These are phyloP conservation scores for Zootoca vivipara DNA, from an alignment of 2,113 vertebrate species.

Conservation along the genomic window DNA sequence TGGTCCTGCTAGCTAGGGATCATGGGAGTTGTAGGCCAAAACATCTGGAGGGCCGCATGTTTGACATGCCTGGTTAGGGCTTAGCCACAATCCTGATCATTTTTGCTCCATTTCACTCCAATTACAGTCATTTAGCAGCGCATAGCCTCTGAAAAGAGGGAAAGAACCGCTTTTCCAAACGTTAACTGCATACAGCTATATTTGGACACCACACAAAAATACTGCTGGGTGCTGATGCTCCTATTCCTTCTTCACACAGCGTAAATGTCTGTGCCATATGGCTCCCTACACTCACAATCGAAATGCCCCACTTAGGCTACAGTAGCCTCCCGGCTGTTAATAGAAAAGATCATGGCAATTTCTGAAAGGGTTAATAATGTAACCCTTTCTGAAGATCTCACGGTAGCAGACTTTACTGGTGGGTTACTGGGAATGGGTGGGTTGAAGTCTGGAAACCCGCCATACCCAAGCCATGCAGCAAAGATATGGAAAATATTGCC, in stretches of 20 bases:
- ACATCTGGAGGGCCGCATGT: too few species aligned
- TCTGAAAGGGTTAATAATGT: fast-evolving
- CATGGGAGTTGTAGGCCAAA: too few species aligned
- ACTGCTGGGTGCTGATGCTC: conserved; percentile 59
- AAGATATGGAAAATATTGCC: conserved; percentile 35
- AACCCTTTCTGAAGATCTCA: conserved; percentile 21
- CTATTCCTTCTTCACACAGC: conserved; percentile 36
- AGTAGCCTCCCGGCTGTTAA: conserved; percentile 28
- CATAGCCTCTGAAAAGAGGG: background rate
- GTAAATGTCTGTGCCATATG: conserved; percentile 35
- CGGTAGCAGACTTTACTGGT: background rate
- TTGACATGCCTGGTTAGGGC: too few species aligned
- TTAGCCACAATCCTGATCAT: too few species aligned
- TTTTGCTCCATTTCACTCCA: background rate
- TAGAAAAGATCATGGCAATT: conserved; percentile 25
- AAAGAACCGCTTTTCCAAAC: conserved; percentile 6
- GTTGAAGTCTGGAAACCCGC: background rate
- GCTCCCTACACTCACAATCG: conserved; percentile 46
- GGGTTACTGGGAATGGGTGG: fast-evolving
- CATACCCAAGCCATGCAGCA: conserved; percentile 12
- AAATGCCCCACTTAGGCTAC: conserved; percentile 45
- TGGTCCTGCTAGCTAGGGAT: too few species aligned
- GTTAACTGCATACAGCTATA: conserved; percentile 5
- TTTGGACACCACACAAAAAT: conserved; percentile 26
- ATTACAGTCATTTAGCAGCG: background rate